phyloP scores from a whole-genome alignment of 2,113 vertebrate genomes.

The Gallinago paraguaiae region DNA sequence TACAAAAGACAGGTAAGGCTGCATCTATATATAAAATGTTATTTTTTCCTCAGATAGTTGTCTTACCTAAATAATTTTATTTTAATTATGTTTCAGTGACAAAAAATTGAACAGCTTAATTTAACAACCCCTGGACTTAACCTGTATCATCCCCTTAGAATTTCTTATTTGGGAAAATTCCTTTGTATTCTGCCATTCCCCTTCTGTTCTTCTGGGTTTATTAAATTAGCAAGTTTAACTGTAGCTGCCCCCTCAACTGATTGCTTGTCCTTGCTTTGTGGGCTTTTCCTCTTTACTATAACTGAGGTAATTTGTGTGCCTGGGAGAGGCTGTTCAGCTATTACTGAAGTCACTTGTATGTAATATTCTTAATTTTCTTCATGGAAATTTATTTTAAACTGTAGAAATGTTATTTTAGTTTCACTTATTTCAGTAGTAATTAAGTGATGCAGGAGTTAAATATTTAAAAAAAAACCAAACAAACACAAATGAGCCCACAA shows the following conservation, averaged over 20 bases:
- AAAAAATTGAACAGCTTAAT: background rate
- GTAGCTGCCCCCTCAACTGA: background rate
- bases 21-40: background rate
- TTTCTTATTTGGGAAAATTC: background rate
- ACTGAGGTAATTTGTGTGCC: background rate
- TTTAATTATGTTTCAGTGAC: background rate
- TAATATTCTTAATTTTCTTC: background rate
- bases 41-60: background rate
- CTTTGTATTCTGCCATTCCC: background rate
- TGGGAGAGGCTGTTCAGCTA: background rate
- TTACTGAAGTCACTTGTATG: background rate
- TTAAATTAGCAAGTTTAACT: background rate
- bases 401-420: background rate
- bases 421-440: background rate
- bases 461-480: background rate
- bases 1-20: conserved; percentile 90
- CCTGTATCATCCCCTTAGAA: background rate
- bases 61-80: background rate
- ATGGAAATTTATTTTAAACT: background rate
- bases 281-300: background rate
- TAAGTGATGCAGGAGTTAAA: background rate
- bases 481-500: background rate
- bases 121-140: background rate
- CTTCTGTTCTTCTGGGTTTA: background rate
- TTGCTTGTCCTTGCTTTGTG: background rate